phyloP scores from a whole-genome alignment of 2,797 vertebrate species.

The Morus bassanus region DNA sequence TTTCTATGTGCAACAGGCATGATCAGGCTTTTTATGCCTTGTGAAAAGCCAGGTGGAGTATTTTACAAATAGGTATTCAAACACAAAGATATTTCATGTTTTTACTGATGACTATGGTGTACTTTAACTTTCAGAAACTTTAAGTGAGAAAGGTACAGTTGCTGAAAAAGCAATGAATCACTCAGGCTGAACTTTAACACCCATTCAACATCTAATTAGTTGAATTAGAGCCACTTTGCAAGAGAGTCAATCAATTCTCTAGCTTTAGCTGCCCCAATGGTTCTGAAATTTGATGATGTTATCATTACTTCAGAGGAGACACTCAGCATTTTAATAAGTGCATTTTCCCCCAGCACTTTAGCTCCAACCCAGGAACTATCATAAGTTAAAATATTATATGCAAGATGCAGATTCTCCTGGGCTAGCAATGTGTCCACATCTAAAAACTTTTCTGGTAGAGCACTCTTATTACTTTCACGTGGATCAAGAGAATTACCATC shows the following conservation, averaged over 20 bases:
- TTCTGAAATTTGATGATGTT: slow-evolving; percentile 79
- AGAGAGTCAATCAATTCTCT: slow-evolving; percentile 76
- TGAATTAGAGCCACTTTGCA: slow-evolving; percentile 73
- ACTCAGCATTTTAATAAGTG: slow-evolving; percentile 73
- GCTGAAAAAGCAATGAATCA: slow-evolving; percentile 71
- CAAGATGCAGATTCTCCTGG: slow-evolving; percentile 49
- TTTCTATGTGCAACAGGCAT: background rate
- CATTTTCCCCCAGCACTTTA: slow-evolving; percentile 55
- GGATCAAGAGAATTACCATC: slow-evolving; percentile 53
- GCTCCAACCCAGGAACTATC: slow-evolving; percentile 12
- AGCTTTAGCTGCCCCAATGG: slow-evolving; percentile 68
- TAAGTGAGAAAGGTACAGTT: slow-evolving; percentile 66
- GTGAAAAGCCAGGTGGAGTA: background rate
- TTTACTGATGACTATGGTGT: background rate
- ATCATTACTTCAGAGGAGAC: slow-evolving; percentile 72
- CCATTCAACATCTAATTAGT: slow-evolving; percentile 77
- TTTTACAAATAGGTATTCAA: slow-evolving; percentile 36
- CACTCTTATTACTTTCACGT: slow-evolving; percentile 7
- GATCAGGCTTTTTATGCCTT: background rate
- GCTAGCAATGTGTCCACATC: slow-evolving; percentile 24
- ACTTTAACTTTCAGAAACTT: slow-evolving; percentile 68
- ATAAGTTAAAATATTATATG: slow-evolving; percentile 64
- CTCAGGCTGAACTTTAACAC: slow-evolving; percentile 74
- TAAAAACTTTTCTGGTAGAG: slow-evolving; percentile 27
- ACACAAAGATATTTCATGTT: slow-evolving; percentile 1